Evolutionary conservation across 2,888 invertebrate genomes (phyloP), one percentile per base, ranked within the genome.

Genomic region (Loripinus fragilis): DNA sequence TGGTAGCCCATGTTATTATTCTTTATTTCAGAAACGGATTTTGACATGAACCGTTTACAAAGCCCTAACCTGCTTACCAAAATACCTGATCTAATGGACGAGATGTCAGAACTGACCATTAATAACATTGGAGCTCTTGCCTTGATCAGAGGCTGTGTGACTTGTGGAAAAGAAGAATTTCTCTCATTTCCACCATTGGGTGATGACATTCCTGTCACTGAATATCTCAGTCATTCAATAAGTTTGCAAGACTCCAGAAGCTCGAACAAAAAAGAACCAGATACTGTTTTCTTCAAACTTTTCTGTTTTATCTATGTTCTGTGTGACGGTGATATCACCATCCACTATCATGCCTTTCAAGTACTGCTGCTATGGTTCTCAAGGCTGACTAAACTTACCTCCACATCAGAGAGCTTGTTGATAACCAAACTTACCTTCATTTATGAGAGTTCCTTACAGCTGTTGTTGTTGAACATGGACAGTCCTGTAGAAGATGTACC

Each of bases 401-500:
- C 77, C 55, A 55, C 23, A 41, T 30, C 50, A 33, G 78, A 80
- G 69, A 79, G 65, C 25, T 15, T 20, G 17, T 8, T 42, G 20
- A 35, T 25, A 3, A 45, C 15, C 28, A 71, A 78, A 35, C n/a
- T 74, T 45, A 38, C 60, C 60, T 71, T 71, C 68, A 70, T 82
- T 38, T 52, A 81, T 20, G 65, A 74, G 50, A 74, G 83, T 33
- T 88, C 89, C n/a, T 67, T 91, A 50, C 74, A 87, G 8, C 74
- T 90, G 23, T 83, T 92, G 28, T 88, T 90, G 83, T 74, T 89
- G 52, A 87, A 91, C 81, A 87, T 90, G 86, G 92, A 92, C 74
- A 91, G 90, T 70, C 92, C 92, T 12, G 90, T 92, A n/a, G 91
- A 91, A 55, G 92, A 91, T 76, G 91, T 92, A 17, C 81, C 90